Evolutionary conservation across 2,888 invertebrate genomes (phyloP).

Genomic region (Conops quadrifasciatus): DNA sequence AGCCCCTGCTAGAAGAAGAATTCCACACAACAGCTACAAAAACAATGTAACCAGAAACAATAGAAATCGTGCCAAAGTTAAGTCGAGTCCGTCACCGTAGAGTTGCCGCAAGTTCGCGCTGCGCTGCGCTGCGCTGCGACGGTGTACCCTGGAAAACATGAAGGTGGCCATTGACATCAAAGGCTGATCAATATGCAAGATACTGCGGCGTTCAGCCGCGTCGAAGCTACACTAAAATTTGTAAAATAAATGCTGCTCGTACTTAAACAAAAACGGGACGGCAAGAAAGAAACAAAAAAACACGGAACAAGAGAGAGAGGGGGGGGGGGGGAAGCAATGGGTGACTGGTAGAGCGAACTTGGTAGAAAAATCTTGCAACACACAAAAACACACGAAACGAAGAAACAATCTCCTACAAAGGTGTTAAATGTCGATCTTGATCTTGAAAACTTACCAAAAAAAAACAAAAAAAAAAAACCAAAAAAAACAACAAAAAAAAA

Average conservation of each 20-base stretch:
- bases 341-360: neutral
- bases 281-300: neutral
- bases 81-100: slow-evolving; percentile 1
- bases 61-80: slow-evolving; percentile 43
- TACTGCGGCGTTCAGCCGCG: neutral
- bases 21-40: neutral
- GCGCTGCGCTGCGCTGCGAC: neutral
- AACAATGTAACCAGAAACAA: slow-evolving; percentile 20
- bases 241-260: neutral
- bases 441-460: slow-evolving; percentile 31
- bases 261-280: neutral
- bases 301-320: neutral
- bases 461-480: neutral
- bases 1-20: neutral
- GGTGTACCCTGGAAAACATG: slow-evolving; percentile 29
- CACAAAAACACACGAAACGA: neutral
- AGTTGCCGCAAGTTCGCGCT: slow-evolving; percentile 2
- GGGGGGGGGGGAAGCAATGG: neutral
- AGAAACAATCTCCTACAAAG: neutral
- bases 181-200: slow-evolving; percentile 10
- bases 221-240: neutral
- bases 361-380: neutral
- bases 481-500: neutral
- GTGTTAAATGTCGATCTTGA: slow-evolving; percentile 38
- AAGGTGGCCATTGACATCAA: slow-evolving; percentile 39